phyloP scores from a whole-genome alignment of 1,140 invertebrate species.

The Medauroidea extradentata region DNA sequence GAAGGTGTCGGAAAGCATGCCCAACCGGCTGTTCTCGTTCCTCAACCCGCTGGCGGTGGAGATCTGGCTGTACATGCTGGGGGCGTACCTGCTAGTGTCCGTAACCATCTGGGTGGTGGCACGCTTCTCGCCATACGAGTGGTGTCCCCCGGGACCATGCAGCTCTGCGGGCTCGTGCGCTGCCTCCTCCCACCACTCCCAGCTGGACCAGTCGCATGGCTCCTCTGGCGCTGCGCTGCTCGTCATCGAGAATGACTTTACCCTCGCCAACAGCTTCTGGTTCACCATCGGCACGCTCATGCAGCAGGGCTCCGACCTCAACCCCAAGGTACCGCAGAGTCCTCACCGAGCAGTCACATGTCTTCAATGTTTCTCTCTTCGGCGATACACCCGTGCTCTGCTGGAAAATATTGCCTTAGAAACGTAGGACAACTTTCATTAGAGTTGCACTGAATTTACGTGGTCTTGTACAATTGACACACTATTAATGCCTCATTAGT shows the following conservation, averaged over 20 bases:
- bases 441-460: too few relatives aligned
- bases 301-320: slow-evolving; percentile 89
- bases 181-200: not conserved
- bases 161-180: not conserved
- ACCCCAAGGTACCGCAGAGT: slow-evolving; percentile 64
- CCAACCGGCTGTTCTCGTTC: slow-evolving; percentile 63
- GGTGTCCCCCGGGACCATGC: slow-evolving; percentile 59
- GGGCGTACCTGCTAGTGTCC: slow-evolving; percentile 61
- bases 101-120: slow-evolving; percentile 69
- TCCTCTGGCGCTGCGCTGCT: not conserved
- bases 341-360: not conserved
- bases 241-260: slow-evolving; percentile 69
- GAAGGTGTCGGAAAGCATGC: slow-evolving; percentile 53
- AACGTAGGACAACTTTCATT: too few relatives aligned
- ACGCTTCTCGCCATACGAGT: slow-evolving; percentile 63
- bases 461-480: too few relatives aligned
- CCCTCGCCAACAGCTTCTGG: slow-evolving; percentile 80
- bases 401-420: too few relatives aligned
- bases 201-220: not conserved
- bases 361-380: too few relatives aligned
- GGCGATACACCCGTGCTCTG: too few relatives aligned
- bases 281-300: slow-evolving; percentile 90
- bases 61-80: slow-evolving; percentile 63
- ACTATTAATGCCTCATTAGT: too few relatives aligned
- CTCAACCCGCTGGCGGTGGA: slow-evolving; percentile 64